Conservation (phyloP, 2,797 vertebrate species). For the Uromys caudimaculatus region DNA sequence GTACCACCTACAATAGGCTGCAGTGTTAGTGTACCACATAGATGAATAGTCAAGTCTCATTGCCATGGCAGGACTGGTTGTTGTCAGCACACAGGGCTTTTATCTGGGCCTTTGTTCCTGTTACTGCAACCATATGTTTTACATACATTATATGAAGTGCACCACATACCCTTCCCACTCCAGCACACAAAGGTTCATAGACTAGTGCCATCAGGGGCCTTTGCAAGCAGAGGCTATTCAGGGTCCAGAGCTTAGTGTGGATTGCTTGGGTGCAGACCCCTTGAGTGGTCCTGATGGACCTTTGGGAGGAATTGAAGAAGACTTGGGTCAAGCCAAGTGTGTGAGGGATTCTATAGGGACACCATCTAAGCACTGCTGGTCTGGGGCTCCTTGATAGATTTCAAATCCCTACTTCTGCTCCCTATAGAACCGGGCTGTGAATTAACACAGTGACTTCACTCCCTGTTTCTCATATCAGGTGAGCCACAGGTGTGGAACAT, state of each 20-base stretch:
- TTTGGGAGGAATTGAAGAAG: neutral
- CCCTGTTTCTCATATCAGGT: neutral
- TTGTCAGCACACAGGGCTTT: neutral
- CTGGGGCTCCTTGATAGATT: accelerated
- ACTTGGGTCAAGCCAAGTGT: accelerated
- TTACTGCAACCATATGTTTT: neutral
- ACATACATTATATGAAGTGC: neutral
- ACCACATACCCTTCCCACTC: neutral
- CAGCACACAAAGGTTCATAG: neutral
- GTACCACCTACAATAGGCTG: neutral
- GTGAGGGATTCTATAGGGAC: accelerated
- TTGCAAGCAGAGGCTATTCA: neutral
- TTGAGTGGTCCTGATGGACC: accelerated
- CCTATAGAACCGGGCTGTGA: neutral
- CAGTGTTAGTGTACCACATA: accelerated
- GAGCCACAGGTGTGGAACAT: accelerated
- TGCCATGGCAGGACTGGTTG: no score
- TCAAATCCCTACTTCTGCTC: neutral
- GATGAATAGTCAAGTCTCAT: accelerated
- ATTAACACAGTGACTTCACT: accelerated
- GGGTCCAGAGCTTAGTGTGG: neutral
- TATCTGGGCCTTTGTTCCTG: neutral
- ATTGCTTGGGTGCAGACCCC: no score
- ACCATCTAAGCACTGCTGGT: accelerated
- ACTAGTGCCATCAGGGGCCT: neutral